Evolutionary conservation across 2,113 vertebrate species (phyloP), one percentile per base, ranked within the genome.

Genomic region (Mustelus asterias): DNA sequence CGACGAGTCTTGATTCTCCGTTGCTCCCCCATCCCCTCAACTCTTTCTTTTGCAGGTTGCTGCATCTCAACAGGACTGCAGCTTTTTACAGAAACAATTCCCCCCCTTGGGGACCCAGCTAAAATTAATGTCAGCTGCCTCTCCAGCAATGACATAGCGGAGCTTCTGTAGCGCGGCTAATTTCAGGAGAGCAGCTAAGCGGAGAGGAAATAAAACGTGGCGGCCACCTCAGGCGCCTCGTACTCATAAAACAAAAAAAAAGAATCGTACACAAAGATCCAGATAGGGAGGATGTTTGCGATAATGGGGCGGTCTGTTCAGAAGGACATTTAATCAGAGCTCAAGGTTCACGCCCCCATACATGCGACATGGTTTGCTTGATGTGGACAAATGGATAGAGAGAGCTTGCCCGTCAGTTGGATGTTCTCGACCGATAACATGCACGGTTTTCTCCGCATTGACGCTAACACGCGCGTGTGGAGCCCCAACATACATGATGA

Each of bases 61-160:
- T 70, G 92, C n/a, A 48, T 69, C 37, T 70, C 7, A 70, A 26
- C 92, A 69, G 65, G 65, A 65, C 65, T 11, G 63, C 9, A 26
- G 92, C 20, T 69, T 37, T 63, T 24, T 33, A 69, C 63, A 69
- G 65, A 69, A 22, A 44, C 29, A 9, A 37, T 67, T 41, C 41
- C 16, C 90, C 90, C 92, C 95, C 95, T 60, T 95, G 44, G 78
- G 78, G 95, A 95, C 41, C 65, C 33, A 41, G 70, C 95, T 60
- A 96, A 90, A 96, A 96, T 96, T 89, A 95, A 96, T 78, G 94
- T 95, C 96, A 96, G 95, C 80, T 85, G 86, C 89, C 95, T 95
- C 96, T 70, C 26, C 20, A 85, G 83, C 63, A 96, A 63, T 89
- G 90, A 95, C 95, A n/a, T 37, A 95, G 63, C 72, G 41, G 33